A percentile compares a stretch with the other conserved stretches of the same genome.
phyloP scores from a whole-genome alignment of 2,113 vertebrate species.

The Callopanchax toddi region DNA sequence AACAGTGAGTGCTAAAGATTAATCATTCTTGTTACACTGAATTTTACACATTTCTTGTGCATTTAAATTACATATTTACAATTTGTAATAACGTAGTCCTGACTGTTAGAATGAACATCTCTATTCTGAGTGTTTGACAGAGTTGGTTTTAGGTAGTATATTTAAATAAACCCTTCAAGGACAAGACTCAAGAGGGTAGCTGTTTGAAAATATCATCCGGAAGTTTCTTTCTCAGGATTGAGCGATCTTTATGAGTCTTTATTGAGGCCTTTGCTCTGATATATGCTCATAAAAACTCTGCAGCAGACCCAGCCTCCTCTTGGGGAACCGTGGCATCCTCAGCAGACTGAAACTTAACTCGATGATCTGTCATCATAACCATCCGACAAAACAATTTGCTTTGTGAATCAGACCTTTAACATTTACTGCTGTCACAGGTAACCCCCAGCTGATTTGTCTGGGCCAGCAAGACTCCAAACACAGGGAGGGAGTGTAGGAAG shows the following conservation, averaged over 20 bases:
- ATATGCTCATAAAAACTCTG: conserved; percentile 31
- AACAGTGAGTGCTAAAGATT: not conserved
- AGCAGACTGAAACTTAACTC: conserved; percentile 35
- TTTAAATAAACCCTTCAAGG: conserved; percentile 12
- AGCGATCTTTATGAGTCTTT: not conserved
- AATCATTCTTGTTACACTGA: not conserved
- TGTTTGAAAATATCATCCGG: conserved; percentile 59
- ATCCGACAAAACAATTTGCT: conserved; percentile 33
- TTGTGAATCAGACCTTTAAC: conserved; percentile 47
- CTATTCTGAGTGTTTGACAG: conserved; percentile 23
- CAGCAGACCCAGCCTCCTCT: conserved; percentile 22
- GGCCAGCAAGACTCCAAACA: conserved; percentile 46
- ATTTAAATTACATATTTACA: not conserved
- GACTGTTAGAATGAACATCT: not conserved
- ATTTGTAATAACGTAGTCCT: not conserved
- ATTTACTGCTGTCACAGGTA: conserved; percentile 50
- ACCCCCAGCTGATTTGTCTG: conserved; percentile 53
- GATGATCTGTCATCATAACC: conserved; percentile 46
- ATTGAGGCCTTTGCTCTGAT: conserved; percentile 23
- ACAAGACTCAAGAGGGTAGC: conserved; percentile 28
- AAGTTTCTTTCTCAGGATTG: conserved; percentile 2
- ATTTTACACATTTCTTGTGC: not conserved
- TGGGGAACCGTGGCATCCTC: conserved; percentile 13
- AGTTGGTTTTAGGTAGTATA: conserved; percentile 45
- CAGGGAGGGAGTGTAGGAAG: conserved; percentile 57